Percentiles rank a stretch among this genome's conserved stretches.
phyloP scores from a whole-genome alignment of 2,888 invertebrate genomes.

The Pseudeuparius sepicola region DNA sequence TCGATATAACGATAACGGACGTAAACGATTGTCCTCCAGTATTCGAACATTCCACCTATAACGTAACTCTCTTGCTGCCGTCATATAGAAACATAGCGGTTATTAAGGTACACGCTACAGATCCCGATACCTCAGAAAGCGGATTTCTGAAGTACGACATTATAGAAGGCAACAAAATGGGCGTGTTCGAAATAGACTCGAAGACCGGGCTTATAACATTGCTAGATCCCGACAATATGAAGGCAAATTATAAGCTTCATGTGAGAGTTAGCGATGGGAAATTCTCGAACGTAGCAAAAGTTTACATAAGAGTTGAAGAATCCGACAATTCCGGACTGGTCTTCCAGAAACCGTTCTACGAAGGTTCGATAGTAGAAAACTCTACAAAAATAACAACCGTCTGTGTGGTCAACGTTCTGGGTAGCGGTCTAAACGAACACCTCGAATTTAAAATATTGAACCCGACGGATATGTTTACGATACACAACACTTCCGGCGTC shows the following conservation, averaged over 20 bases:
- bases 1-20: constrained; percentile 67
- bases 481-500: constrained; percentile 85
- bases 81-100: constrained; percentile 73
- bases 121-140: constrained; percentile 53
- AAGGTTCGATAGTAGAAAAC: constrained; percentile 76
- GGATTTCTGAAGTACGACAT: constrained; percentile 61
- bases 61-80: constrained; percentile 69
- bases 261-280: constrained; percentile 81
- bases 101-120: constrained; percentile 56
- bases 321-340: constrained; percentile 66
- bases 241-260: constrained; percentile 55
- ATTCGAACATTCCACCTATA: constrained; percentile 61
- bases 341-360: constrained; percentile 72
- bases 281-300: constrained; percentile 61
- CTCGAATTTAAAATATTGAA: constrained; percentile 78
- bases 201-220: constrained; percentile 59
- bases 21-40: constrained; percentile 86
- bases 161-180: constrained; percentile 63
- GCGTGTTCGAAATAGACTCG: constrained; percentile 60
- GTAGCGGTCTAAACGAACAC: constrained; percentile 79
- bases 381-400: constrained; percentile 71
- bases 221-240: constrained; percentile 50
- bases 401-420: constrained; percentile 79
- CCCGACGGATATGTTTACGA: constrained; percentile 74
- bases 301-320: constrained; percentile 58